Percentiles rank a stretch among this genome's conserved stretches.
These are phyloP conservation scores for Listronotus oregonensis DNA, from an alignment of 1,140 invertebrate genomes.

Conservation along the genomic window DNA sequence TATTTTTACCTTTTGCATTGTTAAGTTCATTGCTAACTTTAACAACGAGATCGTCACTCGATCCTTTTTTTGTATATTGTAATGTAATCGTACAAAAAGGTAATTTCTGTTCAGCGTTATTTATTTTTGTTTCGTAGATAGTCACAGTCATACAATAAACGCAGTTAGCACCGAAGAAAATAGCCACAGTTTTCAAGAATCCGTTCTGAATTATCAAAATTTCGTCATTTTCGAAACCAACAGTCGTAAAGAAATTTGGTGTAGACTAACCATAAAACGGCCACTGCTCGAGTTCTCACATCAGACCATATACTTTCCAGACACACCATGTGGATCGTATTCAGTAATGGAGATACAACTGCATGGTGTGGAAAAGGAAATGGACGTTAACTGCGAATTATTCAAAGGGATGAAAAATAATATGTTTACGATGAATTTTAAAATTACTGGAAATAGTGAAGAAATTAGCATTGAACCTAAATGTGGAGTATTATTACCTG, in stretches of 20 bases:
- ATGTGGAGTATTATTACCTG: constrained; percentile 38
- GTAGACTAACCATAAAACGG: constrained; percentile 18
- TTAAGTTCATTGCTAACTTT: no score
- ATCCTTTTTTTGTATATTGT: no score
- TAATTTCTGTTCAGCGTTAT: no score
- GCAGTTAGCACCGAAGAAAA: neutral
- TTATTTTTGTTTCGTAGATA: neutral
- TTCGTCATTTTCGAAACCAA: constrained; percentile 24
- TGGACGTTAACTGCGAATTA: constrained; percentile 12
- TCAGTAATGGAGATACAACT: constrained; percentile 38
- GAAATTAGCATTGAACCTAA: constrained; percentile 44
- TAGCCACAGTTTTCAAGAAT: neutral
- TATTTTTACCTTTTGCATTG: no score
- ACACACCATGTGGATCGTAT: constrained; percentile 48
- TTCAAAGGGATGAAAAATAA: neutral
- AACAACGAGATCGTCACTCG: no score
- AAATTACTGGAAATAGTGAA: constrained; percentile 37
- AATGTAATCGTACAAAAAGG: no score
- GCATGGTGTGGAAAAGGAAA: constrained; percentile 10
- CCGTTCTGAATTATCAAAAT: constrained; percentile 12
- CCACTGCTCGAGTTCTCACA: constrained; percentile 36
- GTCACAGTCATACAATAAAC: neutral
- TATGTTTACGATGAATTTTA: constrained; percentile 37
- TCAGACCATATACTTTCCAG: constrained; percentile 43
- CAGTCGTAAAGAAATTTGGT: constrained; percentile 29